Base-by-base conservation (phyloP, 2,113 vertebrate genomes). In the Nanger granti region DNA sequence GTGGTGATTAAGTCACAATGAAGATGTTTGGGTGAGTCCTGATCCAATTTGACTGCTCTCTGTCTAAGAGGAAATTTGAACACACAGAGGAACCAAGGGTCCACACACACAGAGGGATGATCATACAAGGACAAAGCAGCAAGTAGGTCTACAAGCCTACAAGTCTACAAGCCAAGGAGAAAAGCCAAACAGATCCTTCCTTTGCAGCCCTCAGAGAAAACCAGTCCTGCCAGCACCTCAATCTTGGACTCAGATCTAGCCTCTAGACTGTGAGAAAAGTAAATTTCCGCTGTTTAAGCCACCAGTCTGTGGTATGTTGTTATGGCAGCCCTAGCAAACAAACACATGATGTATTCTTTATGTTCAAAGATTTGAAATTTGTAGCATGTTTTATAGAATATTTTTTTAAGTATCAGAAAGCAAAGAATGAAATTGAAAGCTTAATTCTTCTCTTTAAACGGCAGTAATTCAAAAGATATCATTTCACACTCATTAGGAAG, bases 401-500 rank as follows among this genome's bases (percentile, higher is more conserved):
- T 85, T 96, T 94, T 97, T 91, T 87, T 24, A 90, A 96, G 49
- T 87, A 96, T 31, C 60, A 83, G 52, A 91, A 95, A 54, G 49
- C 85, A 93, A 94, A 89, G 93, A 79, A 95, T 86, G 37, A 82
- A 11, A 57, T 2, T 1, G 52, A 85, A 85, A 96, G 34, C 37
- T 59, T 69, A 18, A 59, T 97, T 62, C 91, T 93, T 28, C 73
- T 66, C 41, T 87, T 93, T 76, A 90, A 93, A 95, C 87, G n/a
- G 69, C 13, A 97, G 85, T 98, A 99, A 99, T 99, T 99, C 44
- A 92, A 97, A 94, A 73, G 3, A 44, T 87, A 18, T 11, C 8
- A 91, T 31, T 57, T 91, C n/a, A 92, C 9, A 83, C 29, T 34
- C 15, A 64, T 73, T 62, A 86, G 14, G 55, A 87, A 92, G n/a